These are phyloP conservation scores for Gibbula magus DNA, from an alignment of 2,888 invertebrate genomes.

Conservation along the genomic window DNA sequence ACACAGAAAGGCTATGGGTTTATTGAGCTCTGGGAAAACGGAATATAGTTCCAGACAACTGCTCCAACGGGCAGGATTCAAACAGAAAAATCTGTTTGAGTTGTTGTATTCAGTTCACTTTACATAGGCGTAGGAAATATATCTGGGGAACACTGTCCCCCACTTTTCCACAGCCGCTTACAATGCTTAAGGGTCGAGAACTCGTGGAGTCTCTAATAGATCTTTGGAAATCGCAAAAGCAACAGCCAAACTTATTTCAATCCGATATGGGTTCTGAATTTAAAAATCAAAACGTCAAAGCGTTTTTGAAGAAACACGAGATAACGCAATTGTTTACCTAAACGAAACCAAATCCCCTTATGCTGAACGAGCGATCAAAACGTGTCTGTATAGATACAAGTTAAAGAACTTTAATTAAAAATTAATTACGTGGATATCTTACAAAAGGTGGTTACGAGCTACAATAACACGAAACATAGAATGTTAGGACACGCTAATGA, in stretches of 20 bases:
- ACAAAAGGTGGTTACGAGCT: conserved; percentile 31
- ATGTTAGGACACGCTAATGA: not conserved
- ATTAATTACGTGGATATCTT: conserved; percentile 39
- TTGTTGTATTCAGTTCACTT: no score
- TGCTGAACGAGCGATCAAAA: conserved; percentile 39
- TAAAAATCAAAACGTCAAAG: conserved; percentile 23
- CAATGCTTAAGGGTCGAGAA: not conserved
- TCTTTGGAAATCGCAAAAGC: not conserved
- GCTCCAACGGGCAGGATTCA: no score
- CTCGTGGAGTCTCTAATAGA: not conserved
- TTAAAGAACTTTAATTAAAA: conserved; percentile 29
- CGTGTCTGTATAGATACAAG: conserved; percentile 35
- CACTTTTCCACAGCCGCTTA: not conserved
- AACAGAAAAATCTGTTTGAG: no score
- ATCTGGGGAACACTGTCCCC: no score
- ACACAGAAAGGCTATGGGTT: no score
- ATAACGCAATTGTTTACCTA: conserved; percentile 34
- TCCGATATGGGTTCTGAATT: not conserved
- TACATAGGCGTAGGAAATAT: not conserved
- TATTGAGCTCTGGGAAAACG: no score
- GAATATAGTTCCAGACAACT: no score
- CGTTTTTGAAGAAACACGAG: conserved; percentile 6
- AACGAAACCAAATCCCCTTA: conserved; percentile 36
- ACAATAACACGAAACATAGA: conserved; percentile 38
- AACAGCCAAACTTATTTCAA: not conserved